Evolutionary conservation across 1,140 invertebrate genomes (phyloP).

Genomic region (Zaprionus vittiger): DNA sequence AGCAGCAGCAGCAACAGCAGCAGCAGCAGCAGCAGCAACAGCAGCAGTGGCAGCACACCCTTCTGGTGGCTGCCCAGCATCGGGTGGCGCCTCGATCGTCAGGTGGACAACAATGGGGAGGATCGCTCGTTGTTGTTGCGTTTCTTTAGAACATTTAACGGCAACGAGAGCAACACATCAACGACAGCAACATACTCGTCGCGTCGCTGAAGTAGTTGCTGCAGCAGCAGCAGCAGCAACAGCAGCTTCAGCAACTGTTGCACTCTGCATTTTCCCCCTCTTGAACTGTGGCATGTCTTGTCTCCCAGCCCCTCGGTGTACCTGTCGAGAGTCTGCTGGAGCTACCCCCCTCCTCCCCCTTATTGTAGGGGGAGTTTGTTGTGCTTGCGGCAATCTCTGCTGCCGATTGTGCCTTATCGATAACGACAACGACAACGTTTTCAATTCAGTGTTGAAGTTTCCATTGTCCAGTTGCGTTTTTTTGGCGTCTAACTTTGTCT

Average conservation of each 20-base stretch:
- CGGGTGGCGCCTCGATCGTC: slow-evolving; percentile 70
- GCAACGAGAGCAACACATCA: slow-evolving; percentile 13
- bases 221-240: neutral
- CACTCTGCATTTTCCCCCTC: neutral
- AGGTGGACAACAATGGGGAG: slow-evolving; percentile 50
- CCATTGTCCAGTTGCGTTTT: slow-evolving; percentile 43
- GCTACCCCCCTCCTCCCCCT: neutral
- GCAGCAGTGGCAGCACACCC: slow-evolving; percentile 36
- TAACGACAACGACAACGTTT: slow-evolving; percentile 51
- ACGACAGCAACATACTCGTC: slow-evolving; percentile 21
- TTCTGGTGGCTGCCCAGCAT: slow-evolving; percentile 77
- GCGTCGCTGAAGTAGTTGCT: slow-evolving; percentile 13
- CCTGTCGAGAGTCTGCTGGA: slow-evolving; percentile 41
- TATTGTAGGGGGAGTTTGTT: neutral
- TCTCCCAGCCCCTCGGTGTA: neutral
- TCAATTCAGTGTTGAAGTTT: slow-evolving; percentile 67
- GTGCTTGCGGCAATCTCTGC: too few species aligned
- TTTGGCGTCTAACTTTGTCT: slow-evolving; percentile 20
- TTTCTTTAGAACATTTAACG: slow-evolving; percentile 66
- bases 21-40: slow-evolving; percentile 19
- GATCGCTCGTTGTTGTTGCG: slow-evolving; percentile 71
- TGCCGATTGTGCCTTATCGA: neutral
- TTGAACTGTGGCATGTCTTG: neutral
- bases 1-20: slow-evolving; percentile 18
- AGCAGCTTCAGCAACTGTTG: neutral